A percentile compares a stretch with the other conserved stretches of the same genome.
Evolutionary conservation across 2,797 vertebrate genomes (phyloP).

Genomic region (Bradypodion ventrale): DNA sequence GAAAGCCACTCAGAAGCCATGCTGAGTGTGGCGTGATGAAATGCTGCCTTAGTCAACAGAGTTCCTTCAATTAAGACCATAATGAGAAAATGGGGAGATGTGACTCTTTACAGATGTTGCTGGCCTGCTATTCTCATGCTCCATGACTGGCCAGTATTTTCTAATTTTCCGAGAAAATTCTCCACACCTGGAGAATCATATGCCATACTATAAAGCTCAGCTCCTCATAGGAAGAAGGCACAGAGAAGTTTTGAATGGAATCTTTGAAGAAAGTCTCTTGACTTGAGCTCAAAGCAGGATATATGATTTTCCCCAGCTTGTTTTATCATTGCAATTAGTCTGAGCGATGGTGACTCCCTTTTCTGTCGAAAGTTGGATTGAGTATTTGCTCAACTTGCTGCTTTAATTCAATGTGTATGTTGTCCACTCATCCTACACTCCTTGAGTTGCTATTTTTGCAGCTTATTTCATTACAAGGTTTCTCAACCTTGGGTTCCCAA

Average conservation of each 20-base stretch:
- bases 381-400: background rate
- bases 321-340: background rate
- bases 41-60: background rate
- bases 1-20: too few relatives aligned
- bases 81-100: background rate
- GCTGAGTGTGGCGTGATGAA: background rate
- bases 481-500: too few relatives aligned
- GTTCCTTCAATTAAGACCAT: background rate
- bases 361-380: background rate
- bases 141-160: too few relatives aligned
- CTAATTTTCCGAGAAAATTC: too few relatives aligned
- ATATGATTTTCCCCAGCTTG: background rate
- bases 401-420: background rate
- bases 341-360: background rate
- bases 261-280: background rate
- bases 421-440: background rate
- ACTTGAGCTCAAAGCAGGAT: background rate
- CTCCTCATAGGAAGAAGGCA: background rate
- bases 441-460: background rate
- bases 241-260: background rate
- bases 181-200: too few relatives aligned
- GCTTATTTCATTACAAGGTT: background rate
- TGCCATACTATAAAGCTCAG: background rate
- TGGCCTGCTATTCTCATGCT: too few relatives aligned
- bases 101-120: background rate